Percentiles rank a stretch among this genome's conserved stretches.
Conservation (phyloP, 92 coral and sea anemone genomes). For the Bergia puertoricense region DNA sequence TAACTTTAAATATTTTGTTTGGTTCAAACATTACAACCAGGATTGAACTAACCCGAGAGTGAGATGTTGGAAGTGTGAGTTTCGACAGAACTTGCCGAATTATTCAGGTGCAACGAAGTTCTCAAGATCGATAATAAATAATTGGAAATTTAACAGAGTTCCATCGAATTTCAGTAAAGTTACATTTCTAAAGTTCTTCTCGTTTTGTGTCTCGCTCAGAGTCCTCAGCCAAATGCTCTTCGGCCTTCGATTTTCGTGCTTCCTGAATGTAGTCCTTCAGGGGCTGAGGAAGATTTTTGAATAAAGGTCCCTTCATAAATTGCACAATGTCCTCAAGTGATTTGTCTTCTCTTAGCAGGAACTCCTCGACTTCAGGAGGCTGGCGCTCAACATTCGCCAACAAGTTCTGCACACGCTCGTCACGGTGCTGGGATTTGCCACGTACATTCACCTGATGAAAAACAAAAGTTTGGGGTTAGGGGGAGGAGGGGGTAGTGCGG, state of each 20-base stretch:
- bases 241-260: background rate
- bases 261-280: constrained; percentile 59
- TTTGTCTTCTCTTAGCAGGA: constrained; percentile 75
- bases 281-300: constrained; percentile 44
- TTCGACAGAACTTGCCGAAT: too few species aligned
- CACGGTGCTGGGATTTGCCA: constrained; percentile 65
- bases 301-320: constrained; percentile 55
- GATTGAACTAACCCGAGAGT: too few species aligned
- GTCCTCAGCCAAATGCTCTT: constrained; percentile 4
- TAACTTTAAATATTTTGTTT: too few species aligned
- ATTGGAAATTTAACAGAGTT: too few species aligned
- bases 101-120: too few species aligned
- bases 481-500: background rate
- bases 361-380: constrained; percentile 80
- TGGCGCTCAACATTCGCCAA: constrained; percentile 49
- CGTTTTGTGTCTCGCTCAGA: background rate
- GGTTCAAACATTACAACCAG: too few species aligned
- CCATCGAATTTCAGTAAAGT: too few species aligned
- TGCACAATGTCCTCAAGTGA: constrained; percentile 58
- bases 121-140: too few species aligned
- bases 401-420: constrained; percentile 49
- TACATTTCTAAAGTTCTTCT: constrained; percentile 17
- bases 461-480: background rate
- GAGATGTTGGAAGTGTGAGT: too few species aligned
- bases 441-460: constrained; percentile 77